phyloP scores from a whole-genome alignment of 2,113 vertebrate species.

The Rynchops niger region DNA sequence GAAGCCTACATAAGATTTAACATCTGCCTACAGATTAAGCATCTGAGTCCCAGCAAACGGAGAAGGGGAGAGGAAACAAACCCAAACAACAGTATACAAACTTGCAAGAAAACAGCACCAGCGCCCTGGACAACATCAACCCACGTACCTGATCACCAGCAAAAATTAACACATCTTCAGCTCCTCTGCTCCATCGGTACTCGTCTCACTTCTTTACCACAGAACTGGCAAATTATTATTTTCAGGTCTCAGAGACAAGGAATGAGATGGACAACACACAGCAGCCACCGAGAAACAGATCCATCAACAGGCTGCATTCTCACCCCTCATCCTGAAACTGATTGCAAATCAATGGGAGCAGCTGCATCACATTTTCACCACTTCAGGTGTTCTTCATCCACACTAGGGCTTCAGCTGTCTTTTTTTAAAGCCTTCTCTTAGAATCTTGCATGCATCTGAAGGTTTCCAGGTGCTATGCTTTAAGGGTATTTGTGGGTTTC shows the following conservation, averaged over 20 bases:
- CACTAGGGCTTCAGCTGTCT: background rate
- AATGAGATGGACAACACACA: fast-evolving
- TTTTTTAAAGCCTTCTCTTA: background rate
- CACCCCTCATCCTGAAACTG: background rate
- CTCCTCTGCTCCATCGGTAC: background rate
- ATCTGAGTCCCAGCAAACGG: background rate
- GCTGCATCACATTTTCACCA: background rate
- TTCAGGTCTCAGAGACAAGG: background rate
- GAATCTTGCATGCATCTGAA: background rate
- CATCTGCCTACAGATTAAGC: background rate
- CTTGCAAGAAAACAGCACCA: background rate
- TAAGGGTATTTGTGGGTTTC: background rate
- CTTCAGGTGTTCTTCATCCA: background rate
- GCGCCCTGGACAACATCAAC: background rate
- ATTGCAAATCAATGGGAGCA: background rate
- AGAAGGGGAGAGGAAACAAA: background rate
- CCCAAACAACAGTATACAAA: background rate
- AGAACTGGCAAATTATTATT: background rate
- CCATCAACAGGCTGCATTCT: background rate
- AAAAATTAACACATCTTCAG: background rate
- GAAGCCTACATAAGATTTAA: background rate
- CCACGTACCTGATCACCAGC: background rate
- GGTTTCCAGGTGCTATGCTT: background rate
- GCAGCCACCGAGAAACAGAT: background rate
- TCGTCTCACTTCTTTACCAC: background rate